A percentile compares a stretch with the other conserved stretches of the same genome.
These are phyloP conservation scores for Geotria australis DNA, from an alignment of 2,797 vertebrate species.

Conservation along the genomic window DNA sequence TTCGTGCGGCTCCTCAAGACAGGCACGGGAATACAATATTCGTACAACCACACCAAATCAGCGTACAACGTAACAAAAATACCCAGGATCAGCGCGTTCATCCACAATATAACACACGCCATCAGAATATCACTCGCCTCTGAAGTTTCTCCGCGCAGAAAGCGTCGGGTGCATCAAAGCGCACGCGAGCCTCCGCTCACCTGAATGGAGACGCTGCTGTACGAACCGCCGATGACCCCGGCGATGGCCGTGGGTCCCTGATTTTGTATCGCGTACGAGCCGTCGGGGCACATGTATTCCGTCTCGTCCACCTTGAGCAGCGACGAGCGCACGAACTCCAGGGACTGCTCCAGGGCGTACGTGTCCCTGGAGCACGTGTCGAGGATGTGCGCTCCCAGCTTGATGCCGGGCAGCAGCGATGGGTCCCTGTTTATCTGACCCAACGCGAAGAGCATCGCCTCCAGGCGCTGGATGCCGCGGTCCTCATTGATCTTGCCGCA, in stretches of 20 bases:
- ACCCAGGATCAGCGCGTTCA: too few species aligned
- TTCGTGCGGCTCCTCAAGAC: too few species aligned
- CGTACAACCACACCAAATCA: too few species aligned
- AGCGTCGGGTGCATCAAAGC: too few species aligned
- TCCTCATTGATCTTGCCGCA: constrained; percentile 74
- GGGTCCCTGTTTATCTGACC: constrained; percentile 65
- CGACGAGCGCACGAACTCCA: constrained; percentile 77
- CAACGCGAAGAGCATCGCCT: constrained; percentile 85
- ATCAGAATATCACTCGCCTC: too few species aligned
- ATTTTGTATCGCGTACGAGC: constrained; percentile 60
- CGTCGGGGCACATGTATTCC: constrained; percentile 73
- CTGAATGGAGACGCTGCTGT: constrained; percentile 96
- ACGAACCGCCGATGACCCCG: constrained; percentile 81
- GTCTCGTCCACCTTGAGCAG: constrained; percentile 65
- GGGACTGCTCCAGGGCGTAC: constrained; percentile 71
- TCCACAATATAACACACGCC: too few species aligned
- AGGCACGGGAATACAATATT: too few species aligned
- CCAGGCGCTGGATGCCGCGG: constrained; percentile 73
- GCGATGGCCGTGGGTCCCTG: constrained; percentile 65
- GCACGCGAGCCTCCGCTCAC: constrained; percentile 11
- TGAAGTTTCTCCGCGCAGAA: too few species aligned
- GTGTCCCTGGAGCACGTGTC: constrained; percentile 98
- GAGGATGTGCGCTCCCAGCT: constrained; percentile 60
- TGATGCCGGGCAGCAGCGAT: constrained; percentile 50
- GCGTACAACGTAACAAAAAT: too few species aligned